A percentile compares a stretch with the other conserved stretches of the same genome.
These are phyloP conservation scores for Aerospiza tachiro DNA, from an alignment of 2,797 vertebrate species.

Conservation along the genomic window DNA sequence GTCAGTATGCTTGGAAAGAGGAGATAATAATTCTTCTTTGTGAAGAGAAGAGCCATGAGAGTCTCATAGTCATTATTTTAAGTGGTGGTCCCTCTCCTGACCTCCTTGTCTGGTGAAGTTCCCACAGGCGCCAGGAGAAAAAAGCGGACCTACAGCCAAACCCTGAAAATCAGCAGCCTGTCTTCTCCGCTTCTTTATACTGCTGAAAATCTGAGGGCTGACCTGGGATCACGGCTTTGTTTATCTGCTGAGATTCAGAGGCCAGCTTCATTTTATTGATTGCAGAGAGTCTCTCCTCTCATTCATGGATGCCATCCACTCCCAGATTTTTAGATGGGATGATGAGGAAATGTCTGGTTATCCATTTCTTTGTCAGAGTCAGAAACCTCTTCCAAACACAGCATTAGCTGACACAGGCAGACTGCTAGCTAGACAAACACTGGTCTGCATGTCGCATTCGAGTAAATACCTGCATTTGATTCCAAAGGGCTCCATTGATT, in stretches of 20 bases:
- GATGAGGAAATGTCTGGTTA: constrained; percentile 70
- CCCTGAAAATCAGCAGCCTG: background rate
- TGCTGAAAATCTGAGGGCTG: background rate
- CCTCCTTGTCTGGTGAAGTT: background rate
- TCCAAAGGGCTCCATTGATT: constrained; percentile 74
- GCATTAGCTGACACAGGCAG: constrained; percentile 77
- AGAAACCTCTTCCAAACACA: constrained; percentile 74
- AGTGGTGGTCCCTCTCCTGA: background rate
- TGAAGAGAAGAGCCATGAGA: background rate
- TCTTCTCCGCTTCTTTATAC: background rate
- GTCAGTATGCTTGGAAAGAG: background rate
- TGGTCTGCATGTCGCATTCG: constrained; percentile 64
- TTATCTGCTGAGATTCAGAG: constrained; percentile 9
- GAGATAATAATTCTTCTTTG: background rate
- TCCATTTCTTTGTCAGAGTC: constrained; percentile 71
- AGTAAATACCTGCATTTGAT: constrained; percentile 75
- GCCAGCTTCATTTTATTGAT: background rate
- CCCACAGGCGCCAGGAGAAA: background rate
- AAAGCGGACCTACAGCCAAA: background rate
- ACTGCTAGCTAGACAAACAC: constrained; percentile 75
- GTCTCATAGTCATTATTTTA: background rate
- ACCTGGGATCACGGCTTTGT: background rate
- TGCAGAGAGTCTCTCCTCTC: background rate
- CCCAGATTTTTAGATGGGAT: constrained; percentile 32
- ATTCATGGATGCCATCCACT: background rate